These are phyloP conservation scores for Dysidea cf. avara DNA, from an alignment of 37 sponge, comb jelly and placozoan species.

Conservation along the genomic window DNA sequence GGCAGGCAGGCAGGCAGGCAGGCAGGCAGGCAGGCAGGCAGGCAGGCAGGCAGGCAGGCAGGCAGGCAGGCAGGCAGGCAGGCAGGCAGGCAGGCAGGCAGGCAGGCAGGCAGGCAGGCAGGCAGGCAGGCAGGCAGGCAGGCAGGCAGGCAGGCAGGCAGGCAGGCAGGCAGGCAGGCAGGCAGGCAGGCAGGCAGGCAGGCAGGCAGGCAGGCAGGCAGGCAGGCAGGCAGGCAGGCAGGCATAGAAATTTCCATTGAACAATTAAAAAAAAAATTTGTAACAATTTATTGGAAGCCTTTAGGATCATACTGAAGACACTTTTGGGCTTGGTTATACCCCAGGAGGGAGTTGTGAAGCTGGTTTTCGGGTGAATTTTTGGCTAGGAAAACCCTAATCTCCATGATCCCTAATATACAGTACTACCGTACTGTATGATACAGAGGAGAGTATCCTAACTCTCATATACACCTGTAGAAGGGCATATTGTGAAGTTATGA, in stretches of 20 bases:
- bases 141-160: background rate
- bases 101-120: slow-evolving; percentile 12
- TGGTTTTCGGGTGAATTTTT: too few species aligned
- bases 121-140: slow-evolving; percentile 9
- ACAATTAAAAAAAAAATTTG: too few species aligned
- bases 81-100: slow-evolving; percentile 13
- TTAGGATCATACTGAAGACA: too few species aligned
- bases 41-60: slow-evolving; percentile 8
- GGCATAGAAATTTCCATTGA: too few species aligned
- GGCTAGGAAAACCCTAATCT: too few species aligned
- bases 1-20: background rate
- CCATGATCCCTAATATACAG: too few species aligned
- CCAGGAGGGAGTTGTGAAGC: too few species aligned
- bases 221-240: background rate
- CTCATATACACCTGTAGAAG: background rate
- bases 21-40: slow-evolving; percentile 11
- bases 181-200: slow-evolving; percentile 10
- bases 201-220: background rate
- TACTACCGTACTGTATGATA: too few species aligned
- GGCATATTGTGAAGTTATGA: too few species aligned
- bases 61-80: background rate
- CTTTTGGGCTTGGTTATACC: too few species aligned
- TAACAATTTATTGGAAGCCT: too few species aligned
- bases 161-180: slow-evolving; percentile 1
- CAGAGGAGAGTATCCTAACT: slow-evolving; percentile 1